These are phyloP conservation scores for Gerris buenoi DNA, from an alignment of 1,140 invertebrate species.

Conservation along the genomic window DNA sequence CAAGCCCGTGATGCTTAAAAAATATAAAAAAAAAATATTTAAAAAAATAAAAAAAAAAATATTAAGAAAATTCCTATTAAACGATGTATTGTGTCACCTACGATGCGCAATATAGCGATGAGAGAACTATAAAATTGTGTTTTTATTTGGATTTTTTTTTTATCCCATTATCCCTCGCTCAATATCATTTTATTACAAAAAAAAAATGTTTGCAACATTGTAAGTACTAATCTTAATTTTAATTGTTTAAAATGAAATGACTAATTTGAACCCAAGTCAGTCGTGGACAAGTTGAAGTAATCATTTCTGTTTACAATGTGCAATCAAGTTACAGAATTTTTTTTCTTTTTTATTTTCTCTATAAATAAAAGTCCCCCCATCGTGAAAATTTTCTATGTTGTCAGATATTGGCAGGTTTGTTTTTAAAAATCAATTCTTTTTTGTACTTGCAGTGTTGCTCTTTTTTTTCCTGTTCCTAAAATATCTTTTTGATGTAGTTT, in stretches of 20 bases:
- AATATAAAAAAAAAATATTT: conserved; percentile 13
- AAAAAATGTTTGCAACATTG: conserved; percentile 3
- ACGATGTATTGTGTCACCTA: conserved; percentile 21
- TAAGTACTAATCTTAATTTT: no score
- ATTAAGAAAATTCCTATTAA: conserved; percentile 34
- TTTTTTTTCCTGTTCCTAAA: conserved; percentile 12
- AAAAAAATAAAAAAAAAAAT: no score
- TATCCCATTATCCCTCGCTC: no score
- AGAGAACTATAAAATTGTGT: conserved; percentile 17
- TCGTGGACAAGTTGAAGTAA: conserved; percentile 23
- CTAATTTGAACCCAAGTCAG: no score
- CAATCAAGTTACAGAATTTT: neutral
- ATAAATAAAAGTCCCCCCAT: neutral
- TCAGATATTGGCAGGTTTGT: conserved; percentile 13
- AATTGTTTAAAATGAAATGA: no score
- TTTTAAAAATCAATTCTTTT: neutral
- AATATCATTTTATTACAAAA: neutral
- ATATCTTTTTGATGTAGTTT: conserved; percentile 9
- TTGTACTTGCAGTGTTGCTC: conserved; percentile 24
- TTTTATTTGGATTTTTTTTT: neutral
- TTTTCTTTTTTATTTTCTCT: no score
- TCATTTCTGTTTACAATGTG: conserved; percentile 13
- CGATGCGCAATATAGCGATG: conserved; percentile 20
- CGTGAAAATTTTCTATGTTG: neutral
- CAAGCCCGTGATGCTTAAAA: conserved; percentile 21